A percentile compares a stretch with the other conserved stretches of the same genome.
Conservation (phyloP, 2,888 invertebrate genomes). For the Eupithecia subumbrata region DNA sequence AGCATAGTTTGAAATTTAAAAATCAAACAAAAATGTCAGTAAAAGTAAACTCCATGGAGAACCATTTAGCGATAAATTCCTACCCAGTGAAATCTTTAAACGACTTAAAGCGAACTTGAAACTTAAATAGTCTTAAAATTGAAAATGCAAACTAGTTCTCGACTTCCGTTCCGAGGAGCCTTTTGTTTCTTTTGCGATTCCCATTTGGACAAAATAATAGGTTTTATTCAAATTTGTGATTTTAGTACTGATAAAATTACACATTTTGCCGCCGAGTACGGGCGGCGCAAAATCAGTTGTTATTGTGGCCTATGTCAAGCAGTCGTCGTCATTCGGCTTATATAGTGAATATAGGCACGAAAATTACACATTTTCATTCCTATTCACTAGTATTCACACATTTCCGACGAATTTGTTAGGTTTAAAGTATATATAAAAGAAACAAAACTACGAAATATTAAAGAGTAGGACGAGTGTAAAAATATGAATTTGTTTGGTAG, state of each 20-base stretch:
- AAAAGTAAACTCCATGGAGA: slow-evolving; percentile 45
- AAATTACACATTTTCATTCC: too few species aligned
- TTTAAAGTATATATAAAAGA: too few species aligned
- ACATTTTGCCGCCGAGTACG: neutral
- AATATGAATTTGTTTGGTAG: too few species aligned
- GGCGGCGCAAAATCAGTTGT: too few species aligned
- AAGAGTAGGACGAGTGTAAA: too few species aligned
- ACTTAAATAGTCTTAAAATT: slow-evolving; percentile 79
- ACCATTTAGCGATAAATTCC: slow-evolving; percentile 65
- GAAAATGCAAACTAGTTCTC: slow-evolving; percentile 76
- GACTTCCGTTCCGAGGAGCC: slow-evolving; percentile 54
- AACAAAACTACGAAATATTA: too few species aligned
- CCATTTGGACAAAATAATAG: slow-evolving; percentile 38
- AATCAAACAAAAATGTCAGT: slow-evolving; percentile 38
- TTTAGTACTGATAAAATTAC: neutral
- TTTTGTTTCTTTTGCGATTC: slow-evolving; percentile 55
- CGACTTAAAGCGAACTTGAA: slow-evolving; percentile 70
- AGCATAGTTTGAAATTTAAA: slow-evolving; percentile 35
- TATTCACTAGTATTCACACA: too few species aligned
- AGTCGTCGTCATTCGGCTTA: too few species aligned
- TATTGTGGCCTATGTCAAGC: too few species aligned
- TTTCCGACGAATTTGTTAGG: too few species aligned
- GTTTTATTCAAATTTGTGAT: slow-evolving; percentile 26
- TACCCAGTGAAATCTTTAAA: slow-evolving; percentile 64
- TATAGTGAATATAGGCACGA: too few species aligned